phyloP scores from a whole-genome alignment of 1,140 invertebrate genomes.

The Apolygus lucorum region DNA sequence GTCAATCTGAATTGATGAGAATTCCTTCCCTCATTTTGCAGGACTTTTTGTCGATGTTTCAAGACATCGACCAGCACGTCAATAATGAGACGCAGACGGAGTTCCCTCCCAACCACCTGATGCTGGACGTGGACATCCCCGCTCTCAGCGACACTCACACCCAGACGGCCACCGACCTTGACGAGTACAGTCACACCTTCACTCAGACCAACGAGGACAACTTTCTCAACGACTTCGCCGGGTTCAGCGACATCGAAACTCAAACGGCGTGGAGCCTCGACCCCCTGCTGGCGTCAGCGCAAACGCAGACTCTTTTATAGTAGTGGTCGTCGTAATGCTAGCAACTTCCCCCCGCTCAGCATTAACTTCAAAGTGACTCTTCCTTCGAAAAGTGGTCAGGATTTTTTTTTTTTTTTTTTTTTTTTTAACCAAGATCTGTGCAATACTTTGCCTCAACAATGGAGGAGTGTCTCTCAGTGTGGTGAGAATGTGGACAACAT shows the following conservation, averaged over 20 bases:
- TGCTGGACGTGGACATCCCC: constrained; percentile 17
- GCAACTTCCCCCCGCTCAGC: neutral
- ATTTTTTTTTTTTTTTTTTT: too few species aligned
- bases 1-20: too few species aligned
- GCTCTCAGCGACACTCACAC: constrained; percentile 24
- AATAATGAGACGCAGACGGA: constrained; percentile 28
- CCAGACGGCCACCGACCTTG: constrained; percentile 22
- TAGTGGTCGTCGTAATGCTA: neutral
- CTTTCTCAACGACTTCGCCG: constrained; percentile 25
- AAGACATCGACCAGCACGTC: constrained; percentile 9
- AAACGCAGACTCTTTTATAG: constrained; percentile 24
- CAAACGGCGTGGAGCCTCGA: constrained; percentile 24
- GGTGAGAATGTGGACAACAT: too few species aligned
- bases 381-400: too few species aligned
- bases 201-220: constrained; percentile 26
- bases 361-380: too few species aligned
- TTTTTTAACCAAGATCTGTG: too few species aligned
- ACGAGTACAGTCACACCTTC: constrained; percentile 28
- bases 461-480: too few species aligned
- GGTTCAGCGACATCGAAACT: constrained; percentile 28
- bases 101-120: neutral
- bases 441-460: too few species aligned
- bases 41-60: too few species aligned
- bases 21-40: too few species aligned
- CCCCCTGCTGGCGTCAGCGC: constrained; percentile 17